Conservation (phyloP, 2,888 invertebrate genomes). For the Apamea sordens region DNA sequence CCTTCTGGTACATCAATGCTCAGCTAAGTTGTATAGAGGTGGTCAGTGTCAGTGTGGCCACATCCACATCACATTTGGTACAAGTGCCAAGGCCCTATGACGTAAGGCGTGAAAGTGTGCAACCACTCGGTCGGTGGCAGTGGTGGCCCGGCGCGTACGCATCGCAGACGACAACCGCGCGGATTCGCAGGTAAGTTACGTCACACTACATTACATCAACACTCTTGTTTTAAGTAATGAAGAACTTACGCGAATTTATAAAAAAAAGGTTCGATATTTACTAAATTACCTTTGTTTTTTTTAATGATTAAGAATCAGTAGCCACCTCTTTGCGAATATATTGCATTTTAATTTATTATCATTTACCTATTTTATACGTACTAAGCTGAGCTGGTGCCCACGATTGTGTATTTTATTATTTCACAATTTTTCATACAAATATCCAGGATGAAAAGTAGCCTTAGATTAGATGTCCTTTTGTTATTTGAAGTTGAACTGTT, state of each 20-base stretch:
- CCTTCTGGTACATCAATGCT: background rate
- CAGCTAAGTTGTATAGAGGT: constrained; percentile 16
- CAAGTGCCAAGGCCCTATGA: constrained; percentile 85
- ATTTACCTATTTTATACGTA: background rate
- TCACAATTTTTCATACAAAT: background rate
- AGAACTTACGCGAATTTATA: constrained; percentile 2
- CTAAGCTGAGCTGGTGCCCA: background rate
- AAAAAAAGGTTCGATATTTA: background rate
- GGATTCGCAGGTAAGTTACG: constrained; percentile 69
- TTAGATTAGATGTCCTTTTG: background rate
- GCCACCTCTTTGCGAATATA: background rate
- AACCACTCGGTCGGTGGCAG: constrained; percentile 64
- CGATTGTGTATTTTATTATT: background rate
- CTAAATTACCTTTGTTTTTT: background rate
- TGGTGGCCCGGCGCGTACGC: constrained; percentile 69
- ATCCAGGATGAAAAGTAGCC: background rate
- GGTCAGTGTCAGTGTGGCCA: constrained; percentile 53
- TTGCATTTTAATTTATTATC: background rate
- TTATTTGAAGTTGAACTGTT: background rate
- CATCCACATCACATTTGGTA: constrained; percentile 69
- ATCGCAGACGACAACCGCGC: constrained; percentile 67
- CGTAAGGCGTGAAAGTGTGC: constrained; percentile 87
- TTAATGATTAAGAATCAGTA: background rate
- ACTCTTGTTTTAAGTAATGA: constrained; percentile 11
- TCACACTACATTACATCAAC: constrained; percentile 42